Conservation (phyloP, 2,888 invertebrate species). For the Sminthurides aquaticus region DNA sequence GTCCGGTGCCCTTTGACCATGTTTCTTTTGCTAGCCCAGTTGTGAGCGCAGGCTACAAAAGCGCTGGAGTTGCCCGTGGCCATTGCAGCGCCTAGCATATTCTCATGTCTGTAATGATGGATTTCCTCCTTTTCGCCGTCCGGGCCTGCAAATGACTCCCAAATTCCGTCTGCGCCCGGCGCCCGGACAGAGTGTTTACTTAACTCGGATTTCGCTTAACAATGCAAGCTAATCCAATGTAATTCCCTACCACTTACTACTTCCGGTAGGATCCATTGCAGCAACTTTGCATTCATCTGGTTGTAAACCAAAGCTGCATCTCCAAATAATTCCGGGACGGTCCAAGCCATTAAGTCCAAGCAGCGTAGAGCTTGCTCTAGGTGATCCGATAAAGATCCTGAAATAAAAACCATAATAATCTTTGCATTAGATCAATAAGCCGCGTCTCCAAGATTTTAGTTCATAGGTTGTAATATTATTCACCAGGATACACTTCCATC, state of each 20-base stretch:
- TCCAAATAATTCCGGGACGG: constrained; percentile 54
- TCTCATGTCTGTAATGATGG: too few species aligned
- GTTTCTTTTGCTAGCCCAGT: not conserved
- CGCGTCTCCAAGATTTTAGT: too few species aligned
- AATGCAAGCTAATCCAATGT: too few species aligned
- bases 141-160: too few species aligned
- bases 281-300: constrained; percentile 46
- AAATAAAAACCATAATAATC: not conserved
- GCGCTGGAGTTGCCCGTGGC: not conserved
- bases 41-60: not conserved
- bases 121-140: too few species aligned
- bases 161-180: too few species aligned
- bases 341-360: constrained; percentile 46
- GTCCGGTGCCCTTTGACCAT: not conserved
- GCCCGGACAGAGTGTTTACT: too few species aligned
- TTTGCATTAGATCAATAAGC: too few species aligned
- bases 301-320: constrained; percentile 46
- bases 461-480: too few species aligned
- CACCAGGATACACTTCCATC: too few species aligned
- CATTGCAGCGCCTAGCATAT: not conserved
- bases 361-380: constrained; percentile 51
- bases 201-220: too few species aligned
- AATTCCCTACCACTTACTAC: too few species aligned
- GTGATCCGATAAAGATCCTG: constrained; percentile 54
- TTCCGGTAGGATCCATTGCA: constrained; percentile 48